phyloP scores from a whole-genome alignment of 2,888 invertebrate genomes.

The Hypsopygia costalis region DNA sequence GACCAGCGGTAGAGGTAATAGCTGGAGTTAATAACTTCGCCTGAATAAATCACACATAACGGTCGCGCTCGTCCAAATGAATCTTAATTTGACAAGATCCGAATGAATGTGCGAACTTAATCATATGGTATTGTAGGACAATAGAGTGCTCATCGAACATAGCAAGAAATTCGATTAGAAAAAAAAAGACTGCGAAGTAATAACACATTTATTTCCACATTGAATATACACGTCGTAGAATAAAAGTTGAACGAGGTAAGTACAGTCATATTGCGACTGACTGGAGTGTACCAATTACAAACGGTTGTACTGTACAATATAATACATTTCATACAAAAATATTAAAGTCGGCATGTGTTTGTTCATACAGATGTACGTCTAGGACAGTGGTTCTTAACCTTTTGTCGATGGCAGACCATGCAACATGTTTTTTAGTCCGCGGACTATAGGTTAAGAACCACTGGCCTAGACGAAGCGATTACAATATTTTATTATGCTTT shows the following conservation, averaged over 20 bases:
- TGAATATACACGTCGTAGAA: constrained; percentile 55
- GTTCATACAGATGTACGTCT: constrained; percentile 12
- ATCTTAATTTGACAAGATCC: constrained; percentile 58
- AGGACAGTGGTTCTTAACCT: too few relatives aligned
- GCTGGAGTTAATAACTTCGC: constrained; percentile 48
- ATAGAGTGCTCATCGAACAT: constrained; percentile 30
- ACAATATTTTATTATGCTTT: constrained; percentile 13
- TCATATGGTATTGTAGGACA: constrained; percentile 46
- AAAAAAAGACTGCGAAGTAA: constrained; percentile 38
- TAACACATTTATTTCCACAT: constrained; percentile 60
- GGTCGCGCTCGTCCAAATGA: constrained; percentile 50
- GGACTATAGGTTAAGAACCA: constrained; percentile 10
- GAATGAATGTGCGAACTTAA: constrained; percentile 57
- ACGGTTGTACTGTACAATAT: constrained; percentile 28
- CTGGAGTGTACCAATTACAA: constrained; percentile 21
- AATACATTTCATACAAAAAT: constrained; percentile 40
- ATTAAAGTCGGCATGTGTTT: constrained; percentile 23
- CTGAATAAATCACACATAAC: constrained; percentile 59
- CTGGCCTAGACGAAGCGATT: constrained; percentile 14
- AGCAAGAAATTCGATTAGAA: constrained; percentile 36
- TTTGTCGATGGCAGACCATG: too few relatives aligned
- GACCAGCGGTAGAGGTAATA: constrained; percentile 43
- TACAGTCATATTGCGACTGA: constrained; percentile 31
- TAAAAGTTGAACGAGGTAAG: constrained; percentile 42
- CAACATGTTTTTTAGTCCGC: too few relatives aligned